Base-by-base conservation (phyloP, 2,797 vertebrate species). In the Macroramphosus scolopax region DNA sequence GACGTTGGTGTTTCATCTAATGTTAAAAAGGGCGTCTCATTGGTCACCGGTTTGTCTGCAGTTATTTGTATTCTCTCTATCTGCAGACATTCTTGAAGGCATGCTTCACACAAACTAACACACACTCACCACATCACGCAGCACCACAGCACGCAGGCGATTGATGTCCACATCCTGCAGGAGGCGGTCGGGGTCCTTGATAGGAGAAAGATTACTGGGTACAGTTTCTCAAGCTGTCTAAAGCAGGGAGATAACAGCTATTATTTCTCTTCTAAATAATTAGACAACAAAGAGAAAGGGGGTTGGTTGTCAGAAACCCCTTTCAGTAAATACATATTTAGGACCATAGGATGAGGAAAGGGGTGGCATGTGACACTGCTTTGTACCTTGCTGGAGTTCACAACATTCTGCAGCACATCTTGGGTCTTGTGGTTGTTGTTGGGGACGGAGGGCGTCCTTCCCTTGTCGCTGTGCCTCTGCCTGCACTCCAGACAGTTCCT, bases 131-230 rank as follows among this genome's bases (percentile, higher is more conserved):
- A 98, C 95, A 51, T 98, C 96, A 62, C 96, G 92, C 78, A 98
- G 98, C 69, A 99, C 96, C 37, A 98, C 96, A 5, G 97, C 97
- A 32, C 96, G 90, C 2, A 98, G 90, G 17, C 95, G 94, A 85
- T 96, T 98, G 72, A 99, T 98, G 68, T 99, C 97, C 61, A 97
- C 95, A 54, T 99, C 97, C 83, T 98, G 95, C 81, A 99, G 91
- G 65, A 98, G 94, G 49, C 95, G 88, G 71, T 99, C 96, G 1
- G 94, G 94, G 76, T 99, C 94, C 84, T 95, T 94, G 77, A 95
- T 52, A 91, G 75, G 92, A 77, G 93, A 97, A 70, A 94, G 85
- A 77, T 94, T 94, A 74, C 91, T 85, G 67, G 91, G 89, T 74
- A 93, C 85, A 75, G 81, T 90, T 83, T 96, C 93, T 77, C 94